phyloP scores from a whole-genome alignment of 2,797 vertebrate species.

The Poeciliopsis turneri region DNA sequence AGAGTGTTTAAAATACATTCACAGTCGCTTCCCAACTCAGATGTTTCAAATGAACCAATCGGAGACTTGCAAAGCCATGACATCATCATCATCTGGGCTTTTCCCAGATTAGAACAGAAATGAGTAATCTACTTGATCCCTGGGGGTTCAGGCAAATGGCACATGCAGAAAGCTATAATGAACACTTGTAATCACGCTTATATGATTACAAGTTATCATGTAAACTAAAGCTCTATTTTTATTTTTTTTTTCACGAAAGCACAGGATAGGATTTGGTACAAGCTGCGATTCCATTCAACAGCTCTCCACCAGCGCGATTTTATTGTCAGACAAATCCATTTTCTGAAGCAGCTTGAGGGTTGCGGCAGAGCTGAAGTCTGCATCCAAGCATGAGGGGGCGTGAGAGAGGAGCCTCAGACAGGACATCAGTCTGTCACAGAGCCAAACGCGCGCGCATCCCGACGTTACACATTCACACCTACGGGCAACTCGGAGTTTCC shows the following conservation, averaged over 20 bases:
- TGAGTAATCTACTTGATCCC: background rate
- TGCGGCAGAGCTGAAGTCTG: slow-evolving; percentile 17
- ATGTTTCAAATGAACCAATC: background rate
- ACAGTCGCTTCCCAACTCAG: background rate
- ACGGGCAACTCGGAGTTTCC: slow-evolving; percentile 57
- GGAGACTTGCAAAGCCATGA: background rate
- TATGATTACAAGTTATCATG: background rate
- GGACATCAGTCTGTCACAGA: slow-evolving; percentile 43
- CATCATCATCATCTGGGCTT: background rate
- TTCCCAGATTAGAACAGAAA: background rate
- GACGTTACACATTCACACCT: slow-evolving; percentile 57
- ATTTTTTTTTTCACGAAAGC: background rate
- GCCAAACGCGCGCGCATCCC: slow-evolving; percentile 37
- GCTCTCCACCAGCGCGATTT: background rate
- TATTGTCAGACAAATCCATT: slow-evolving; percentile 9
- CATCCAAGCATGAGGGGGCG: slow-evolving; percentile 32
- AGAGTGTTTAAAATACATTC: background rate
- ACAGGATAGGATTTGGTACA: background rate
- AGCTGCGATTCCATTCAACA: background rate
- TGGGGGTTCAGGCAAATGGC: background rate
- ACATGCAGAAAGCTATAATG: background rate
- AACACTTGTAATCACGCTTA: too few relatives aligned
- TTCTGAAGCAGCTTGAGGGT: slow-evolving; percentile 12
- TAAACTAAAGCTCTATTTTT: background rate
- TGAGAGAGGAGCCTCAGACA: slow-evolving; percentile 18